Evolutionary conservation across 2,113 vertebrate genomes (phyloP).

Genomic region (Mesitornis unicolor): DNA sequence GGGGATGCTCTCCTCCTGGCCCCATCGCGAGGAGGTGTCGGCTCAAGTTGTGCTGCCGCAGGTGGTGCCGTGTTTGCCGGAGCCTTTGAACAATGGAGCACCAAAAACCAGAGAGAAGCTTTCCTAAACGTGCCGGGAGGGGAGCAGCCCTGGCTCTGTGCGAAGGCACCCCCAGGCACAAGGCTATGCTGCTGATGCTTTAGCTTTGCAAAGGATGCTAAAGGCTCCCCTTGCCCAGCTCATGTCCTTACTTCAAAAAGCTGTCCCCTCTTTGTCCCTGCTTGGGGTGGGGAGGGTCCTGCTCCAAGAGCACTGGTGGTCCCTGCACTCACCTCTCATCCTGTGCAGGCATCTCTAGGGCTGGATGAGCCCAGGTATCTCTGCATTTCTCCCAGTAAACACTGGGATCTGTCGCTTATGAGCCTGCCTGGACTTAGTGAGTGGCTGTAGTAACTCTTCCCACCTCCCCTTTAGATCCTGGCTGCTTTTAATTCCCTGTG

Average conservation of each 20-base stretch:
- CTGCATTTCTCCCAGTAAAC: background rate
- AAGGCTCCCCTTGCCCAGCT: background rate
- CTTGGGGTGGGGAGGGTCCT: background rate
- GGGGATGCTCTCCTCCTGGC: background rate
- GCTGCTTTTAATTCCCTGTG: background rate
- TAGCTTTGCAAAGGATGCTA: background rate
- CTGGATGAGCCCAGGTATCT: background rate
- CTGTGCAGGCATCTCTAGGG: background rate
- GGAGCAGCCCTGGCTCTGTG: background rate
- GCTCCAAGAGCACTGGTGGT: fast-evolving
- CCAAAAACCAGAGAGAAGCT: fast-evolving
- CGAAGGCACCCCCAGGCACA: background rate
- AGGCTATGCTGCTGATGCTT: fast-evolving
- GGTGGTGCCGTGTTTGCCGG: background rate
- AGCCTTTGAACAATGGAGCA: background rate
- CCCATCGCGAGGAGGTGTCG: fast-evolving
- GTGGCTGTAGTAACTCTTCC: background rate
- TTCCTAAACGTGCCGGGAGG: background rate
- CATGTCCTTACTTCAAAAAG: background rate
- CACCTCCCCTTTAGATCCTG: background rate
- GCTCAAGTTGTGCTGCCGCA: background rate
- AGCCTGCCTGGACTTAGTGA: background rate
- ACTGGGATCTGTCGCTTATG: fast-evolving
- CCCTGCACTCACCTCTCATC: background rate
- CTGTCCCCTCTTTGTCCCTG: background rate